These are phyloP conservation scores for Notodonta ziczac DNA, from an alignment of 2,888 invertebrate genomes.

Conservation along the genomic window DNA sequence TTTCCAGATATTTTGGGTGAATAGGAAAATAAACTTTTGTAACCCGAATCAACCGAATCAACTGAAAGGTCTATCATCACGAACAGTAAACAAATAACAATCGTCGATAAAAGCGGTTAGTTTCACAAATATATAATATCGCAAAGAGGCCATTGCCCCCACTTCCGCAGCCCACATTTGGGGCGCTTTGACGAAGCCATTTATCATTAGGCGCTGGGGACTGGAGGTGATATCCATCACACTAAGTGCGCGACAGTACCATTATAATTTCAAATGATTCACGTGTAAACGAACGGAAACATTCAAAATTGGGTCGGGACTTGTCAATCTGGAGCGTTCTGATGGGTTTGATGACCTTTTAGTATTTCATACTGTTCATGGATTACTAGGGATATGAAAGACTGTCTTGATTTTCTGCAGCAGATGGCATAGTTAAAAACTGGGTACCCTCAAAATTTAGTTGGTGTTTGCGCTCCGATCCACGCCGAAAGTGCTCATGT, in stretches of 20 bases:
- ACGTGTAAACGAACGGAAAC: conserved; percentile 41
- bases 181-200: conserved; percentile 45
- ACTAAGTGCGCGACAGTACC: conserved; percentile 54
- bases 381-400: too few species aligned
- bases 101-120: conserved; percentile 21
- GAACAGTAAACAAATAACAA: conserved; percentile 19
- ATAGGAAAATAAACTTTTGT: too few species aligned
- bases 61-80: too few species aligned
- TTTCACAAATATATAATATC: conserved; percentile 35
- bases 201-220: conserved; percentile 55
- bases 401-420: too few species aligned
- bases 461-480: too few species aligned
- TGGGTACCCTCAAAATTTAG: too few species aligned
- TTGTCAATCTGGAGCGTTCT: conserved; percentile 7
- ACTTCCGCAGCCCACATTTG: conserved; percentile 33
- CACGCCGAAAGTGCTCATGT: too few species aligned
- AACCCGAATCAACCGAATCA: too few species aligned
- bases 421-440: too few species aligned
- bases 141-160: conserved; percentile 27
- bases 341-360: neutral
- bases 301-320: conserved; percentile 25
- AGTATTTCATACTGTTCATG: too few species aligned
- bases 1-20: too few species aligned
- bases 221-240: conserved; percentile 63
- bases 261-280: conserved; percentile 65